phyloP scores from a whole-genome alignment of 2,113 vertebrate genomes.

The Trematomus loennbergii region DNA sequence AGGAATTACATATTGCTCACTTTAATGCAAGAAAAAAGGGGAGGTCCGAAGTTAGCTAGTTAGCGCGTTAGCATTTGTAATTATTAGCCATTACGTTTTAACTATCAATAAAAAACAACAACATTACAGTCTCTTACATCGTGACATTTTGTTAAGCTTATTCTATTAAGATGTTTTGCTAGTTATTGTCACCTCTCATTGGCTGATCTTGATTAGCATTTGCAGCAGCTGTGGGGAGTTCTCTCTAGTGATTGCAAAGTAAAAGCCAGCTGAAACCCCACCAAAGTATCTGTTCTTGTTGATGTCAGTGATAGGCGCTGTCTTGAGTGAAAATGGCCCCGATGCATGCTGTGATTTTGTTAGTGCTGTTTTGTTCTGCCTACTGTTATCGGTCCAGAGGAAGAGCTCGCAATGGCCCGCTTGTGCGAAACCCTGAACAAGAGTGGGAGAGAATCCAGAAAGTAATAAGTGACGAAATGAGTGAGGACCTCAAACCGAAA shows the following conservation, averaged over 20 bases:
- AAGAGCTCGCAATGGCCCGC: not conserved
- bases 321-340: conserved; percentile 51
- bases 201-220: too few species aligned
- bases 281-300: not conserved
- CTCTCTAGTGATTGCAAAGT: not conserved
- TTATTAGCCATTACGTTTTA: too few species aligned
- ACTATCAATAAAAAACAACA: too few species aligned
- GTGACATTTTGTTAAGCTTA: too few species aligned
- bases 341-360: conserved; percentile 23
- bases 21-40: too few species aligned
- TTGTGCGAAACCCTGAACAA: conserved; percentile 3
- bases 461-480: not conserved
- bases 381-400: not conserved
- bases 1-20: too few species aligned
- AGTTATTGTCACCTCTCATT: too few species aligned
- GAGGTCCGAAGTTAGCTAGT: too few species aligned
- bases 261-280: conserved; percentile 15
- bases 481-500: not conserved
- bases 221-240: conserved; percentile 46
- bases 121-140: too few species aligned
- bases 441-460: conserved; percentile 41
- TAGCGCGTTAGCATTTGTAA: too few species aligned
- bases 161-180: too few species aligned
- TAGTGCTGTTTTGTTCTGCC: conserved; percentile 33
- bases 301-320: not conserved